phyloP scores from a whole-genome alignment of 2,797 vertebrate species.

The Dendrocincla fuliginosa region DNA sequence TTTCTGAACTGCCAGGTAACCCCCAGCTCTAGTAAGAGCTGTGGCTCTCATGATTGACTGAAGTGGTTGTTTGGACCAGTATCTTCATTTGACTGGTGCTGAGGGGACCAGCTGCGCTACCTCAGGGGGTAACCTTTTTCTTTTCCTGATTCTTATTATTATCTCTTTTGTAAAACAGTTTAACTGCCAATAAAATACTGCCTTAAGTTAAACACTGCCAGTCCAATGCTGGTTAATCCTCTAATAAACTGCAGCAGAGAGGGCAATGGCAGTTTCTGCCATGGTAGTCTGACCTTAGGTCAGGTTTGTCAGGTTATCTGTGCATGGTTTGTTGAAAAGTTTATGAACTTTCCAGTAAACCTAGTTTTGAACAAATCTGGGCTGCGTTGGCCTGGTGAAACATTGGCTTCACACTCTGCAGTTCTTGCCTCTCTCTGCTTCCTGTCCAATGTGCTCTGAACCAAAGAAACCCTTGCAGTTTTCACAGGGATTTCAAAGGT shows the following conservation, averaged over 20 bases:
- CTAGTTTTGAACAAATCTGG: background rate
- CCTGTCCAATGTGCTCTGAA: background rate
- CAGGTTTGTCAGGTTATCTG: background rate
- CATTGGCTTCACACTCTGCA: accelerated
- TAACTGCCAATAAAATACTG: background rate
- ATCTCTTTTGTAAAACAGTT: background rate
- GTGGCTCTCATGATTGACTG: background rate
- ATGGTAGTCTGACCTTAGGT: background rate
- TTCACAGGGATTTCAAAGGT: background rate
- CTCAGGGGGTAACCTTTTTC: background rate
- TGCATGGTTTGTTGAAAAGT: background rate
- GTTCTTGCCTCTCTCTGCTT: background rate
- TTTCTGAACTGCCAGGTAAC: background rate
- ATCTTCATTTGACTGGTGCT: background rate
- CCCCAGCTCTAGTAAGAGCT: background rate
- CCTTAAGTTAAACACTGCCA: background rate
- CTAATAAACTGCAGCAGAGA: background rate
- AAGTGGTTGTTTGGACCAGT: background rate
- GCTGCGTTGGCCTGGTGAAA: background rate
- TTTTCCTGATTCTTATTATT: background rate
- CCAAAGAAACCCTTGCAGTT: background rate
- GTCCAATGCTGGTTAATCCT: background rate
- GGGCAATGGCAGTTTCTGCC: background rate
- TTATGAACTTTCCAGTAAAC: background rate
- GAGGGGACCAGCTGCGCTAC: background rate